Evolutionary conservation across 2,113 vertebrate species (phyloP), one percentile per base, ranked within the genome.

Genomic region (Cyprinus carpio): DNA sequence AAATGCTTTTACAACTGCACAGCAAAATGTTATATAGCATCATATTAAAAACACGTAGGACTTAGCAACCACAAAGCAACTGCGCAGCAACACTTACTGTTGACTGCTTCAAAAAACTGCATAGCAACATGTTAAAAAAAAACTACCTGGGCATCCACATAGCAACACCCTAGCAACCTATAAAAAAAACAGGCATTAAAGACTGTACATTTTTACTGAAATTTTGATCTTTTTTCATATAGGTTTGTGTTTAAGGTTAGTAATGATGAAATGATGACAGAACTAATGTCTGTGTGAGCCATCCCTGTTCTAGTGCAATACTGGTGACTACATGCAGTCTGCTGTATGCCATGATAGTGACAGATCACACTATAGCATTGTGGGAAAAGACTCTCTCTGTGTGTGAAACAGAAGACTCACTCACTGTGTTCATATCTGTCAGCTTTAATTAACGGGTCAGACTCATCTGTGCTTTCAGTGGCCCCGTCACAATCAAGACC

Each of bases 341-440:
- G n/a, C 40, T 82, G 23, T 62, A 20, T 29, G 40, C 54, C 60
- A 60, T 49, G 60, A 74, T 71, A 81, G 69, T 71, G 27, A 75
- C 65, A 54, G 46, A 81, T 80, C 54, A 84, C 82, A 80, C 54
- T 16, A n/a, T n/a, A 71, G 60, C 60, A 84, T 62, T 83, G 60
- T 78, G 78, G 34, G 56, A 93, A 93, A 91, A 87, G 84, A 85
- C 87, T 88, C 88, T 86, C 72, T 92, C 85, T 91, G 90, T 90
- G 69, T 87, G 85, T 85, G 78, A 92, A 92, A 93, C 92, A 93
- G 89, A 88, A 91, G 78, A 85, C 90, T 40, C 89, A 90, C 37
- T 40, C 37, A 93, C 89, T 89, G 89, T 92, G 92, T 90, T 93
- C 91, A 93, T 87, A 93, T 87, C 91, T 93, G 93, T 94, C 91